Conservation (phyloP, 2,888 invertebrate genomes). For the Psylliodes chrysocephalus region DNA sequence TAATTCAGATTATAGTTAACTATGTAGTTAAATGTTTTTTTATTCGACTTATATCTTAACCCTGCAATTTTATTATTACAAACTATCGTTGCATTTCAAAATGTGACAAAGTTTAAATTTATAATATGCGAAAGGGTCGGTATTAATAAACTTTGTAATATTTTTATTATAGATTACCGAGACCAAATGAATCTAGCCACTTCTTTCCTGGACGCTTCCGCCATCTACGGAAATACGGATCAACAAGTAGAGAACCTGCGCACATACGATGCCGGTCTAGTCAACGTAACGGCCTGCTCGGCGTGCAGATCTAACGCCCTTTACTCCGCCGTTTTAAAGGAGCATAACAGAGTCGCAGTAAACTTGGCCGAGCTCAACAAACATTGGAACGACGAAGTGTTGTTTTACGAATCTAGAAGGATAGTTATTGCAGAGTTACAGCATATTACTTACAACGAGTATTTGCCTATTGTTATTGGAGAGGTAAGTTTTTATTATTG, state of each 20-base stretch:
- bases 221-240: constrained; percentile 82
- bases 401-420: constrained; percentile 80
- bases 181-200: constrained; percentile 89
- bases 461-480: constrained; percentile 80
- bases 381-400: constrained; percentile 81
- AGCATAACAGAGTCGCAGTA: constrained; percentile 84
- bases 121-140: too few relatives aligned
- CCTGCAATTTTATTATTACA: too few relatives aligned
- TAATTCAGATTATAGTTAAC: too few relatives aligned
- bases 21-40: too few relatives aligned
- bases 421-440: constrained; percentile 83
- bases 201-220: constrained; percentile 84
- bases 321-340: constrained; percentile 77
- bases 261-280: constrained; percentile 77
- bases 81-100: too few relatives aligned
- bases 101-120: too few relatives aligned
- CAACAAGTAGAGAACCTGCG: constrained; percentile 76
- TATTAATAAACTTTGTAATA: too few relatives aligned
- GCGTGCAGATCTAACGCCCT: constrained; percentile 76
- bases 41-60: too few relatives aligned
- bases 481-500: too few relatives aligned
- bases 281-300: constrained; percentile 74
- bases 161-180: constrained; percentile 68
- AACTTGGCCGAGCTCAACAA: constrained; percentile 76
- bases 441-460: constrained; percentile 86